Evolutionary conservation across 2,113 vertebrate species (phyloP), one percentile per base, ranked within the genome.

Genomic region (Pogonocichla stellata): DNA sequence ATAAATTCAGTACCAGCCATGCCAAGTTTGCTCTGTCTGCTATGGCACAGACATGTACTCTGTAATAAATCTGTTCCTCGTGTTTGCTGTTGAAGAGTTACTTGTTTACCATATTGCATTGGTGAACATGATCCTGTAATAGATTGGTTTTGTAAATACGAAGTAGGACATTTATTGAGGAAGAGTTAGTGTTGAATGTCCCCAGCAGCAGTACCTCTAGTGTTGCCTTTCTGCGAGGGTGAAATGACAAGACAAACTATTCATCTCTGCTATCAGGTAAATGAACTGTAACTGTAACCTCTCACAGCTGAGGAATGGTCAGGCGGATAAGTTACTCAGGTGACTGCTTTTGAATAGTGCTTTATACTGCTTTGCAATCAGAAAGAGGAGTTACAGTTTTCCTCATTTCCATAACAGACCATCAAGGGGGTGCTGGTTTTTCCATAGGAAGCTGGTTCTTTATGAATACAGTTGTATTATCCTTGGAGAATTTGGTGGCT

Each of bases 241-340:
- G 84, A 70, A 92, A 51, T 65, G 60, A 42, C 50, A 71, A 73
- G 34, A 0, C 4, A 83, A 80, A 54, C 66, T 72, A 26, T 88
- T 88, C 5, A 36, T 90, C 80, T 79, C 64, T 73, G 28, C 62
- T 54, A 3, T 72, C 70, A 34, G 66, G 66, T 88, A 81, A 65
- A 85, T 71, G 36, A 85, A 34, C 60, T 71, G 53, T 53, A 86
- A 64, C 80, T 80, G 43, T 92, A 95, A 67, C 54, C 42, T 71
- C 58, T 86, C 78, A 19, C 12, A 70, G 50, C 53, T 47, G 43
- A 80, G 38, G 25, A 71, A 45, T 4, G 11, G 56, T 90, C 28
- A 84, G 69, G 45, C 28, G 88, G 61, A 14, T 90, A 72, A 92
- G 83, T 84, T 71, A 91, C 61, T 96, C 54, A 64, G 42, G 53